phyloP scores from a whole-genome alignment of 2,113 vertebrate genomes.

The Anoplopoma fimbria region DNA sequence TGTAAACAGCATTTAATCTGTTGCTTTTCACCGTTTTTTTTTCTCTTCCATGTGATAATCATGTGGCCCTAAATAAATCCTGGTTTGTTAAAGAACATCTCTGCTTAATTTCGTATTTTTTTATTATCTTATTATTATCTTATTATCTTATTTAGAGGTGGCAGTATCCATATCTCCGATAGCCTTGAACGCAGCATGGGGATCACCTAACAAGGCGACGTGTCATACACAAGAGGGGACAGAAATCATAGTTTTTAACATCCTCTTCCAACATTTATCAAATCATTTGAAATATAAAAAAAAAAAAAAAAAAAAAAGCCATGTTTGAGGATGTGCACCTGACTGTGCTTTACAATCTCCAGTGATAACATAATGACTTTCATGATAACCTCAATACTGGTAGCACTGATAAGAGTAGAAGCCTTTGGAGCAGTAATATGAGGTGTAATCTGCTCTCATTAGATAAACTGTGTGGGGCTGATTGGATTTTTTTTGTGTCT shows the following conservation, averaged over 20 bases:
- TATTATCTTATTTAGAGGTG: no score
- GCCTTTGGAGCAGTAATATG: not conserved
- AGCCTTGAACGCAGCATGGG: conserved; percentile 27
- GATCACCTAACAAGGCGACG: conserved; percentile 42
- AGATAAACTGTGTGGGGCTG: not conserved
- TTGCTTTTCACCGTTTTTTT: not conserved
- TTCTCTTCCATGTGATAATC: no score
- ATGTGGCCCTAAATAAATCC: accelerated
- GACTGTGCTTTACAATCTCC: not conserved
- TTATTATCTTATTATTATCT: no score
- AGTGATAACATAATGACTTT: conserved; percentile 1
- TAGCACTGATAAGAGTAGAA: conserved; percentile 5
- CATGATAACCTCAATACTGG: conserved; percentile 11
- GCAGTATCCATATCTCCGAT: not conserved
- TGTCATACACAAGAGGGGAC: conserved; percentile 40
- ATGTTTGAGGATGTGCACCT: not conserved
- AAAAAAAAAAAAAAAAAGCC: not conserved
- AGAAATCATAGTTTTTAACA: no score
- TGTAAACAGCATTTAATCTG: not conserved
- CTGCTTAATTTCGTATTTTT: accelerated
- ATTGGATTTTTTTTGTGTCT: not conserved
- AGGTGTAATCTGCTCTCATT: not conserved
- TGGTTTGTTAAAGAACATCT: accelerated
- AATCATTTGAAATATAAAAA: no score
- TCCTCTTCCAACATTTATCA: not conserved